Evolutionary conservation across 2,888 invertebrate genomes (phyloP), one percentile per base, ranked within the genome.

Genomic region (Trichacis sp.): DNA sequence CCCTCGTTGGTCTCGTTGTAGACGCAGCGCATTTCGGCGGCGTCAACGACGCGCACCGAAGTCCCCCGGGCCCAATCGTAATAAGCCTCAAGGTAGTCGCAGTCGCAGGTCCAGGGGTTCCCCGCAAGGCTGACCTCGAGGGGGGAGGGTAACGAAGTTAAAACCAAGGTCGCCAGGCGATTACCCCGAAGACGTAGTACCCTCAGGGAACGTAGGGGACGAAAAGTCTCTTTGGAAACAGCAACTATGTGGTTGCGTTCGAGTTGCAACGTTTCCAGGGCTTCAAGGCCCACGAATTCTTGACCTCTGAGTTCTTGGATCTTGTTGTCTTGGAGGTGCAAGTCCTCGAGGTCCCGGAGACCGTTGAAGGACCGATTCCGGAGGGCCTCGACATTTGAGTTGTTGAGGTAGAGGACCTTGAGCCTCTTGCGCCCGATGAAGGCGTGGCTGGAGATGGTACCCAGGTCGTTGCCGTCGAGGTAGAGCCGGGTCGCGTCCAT

Each of bases 401-500:
- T 88, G 82, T 94, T 94, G 67, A 94, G 85, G 82, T 91, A 94
- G 51, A 94, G 84, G 64, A 91, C 88, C 80, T 91, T 90, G 62
- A 94, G 86, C 74, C 91, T 89, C 85, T 93, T 93, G 71, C 94
- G 88, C 2, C 94, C 95, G 73, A 95, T 92, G 84, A 96, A 95
- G 40, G 93, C 92, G 85, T 94, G 94, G 83, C 92, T 92, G 24
- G 47, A 11, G 24, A 47, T 47, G 14, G 89, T 87, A 75, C 90
- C 89, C 73, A 95, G 88, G 81, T 92, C 89, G 84, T 95, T 94
- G 68, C 94, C 94, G 83, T 94, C 94, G 66, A 96, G 87, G 80
- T 93, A 93, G 70, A 95, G 87, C 80, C 93, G 91, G n/a, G 95
- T 94, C 62, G 94, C 93, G 81, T 94, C 94, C 94, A 95, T 95